These are phyloP conservation scores for Gryllus longicercus DNA, from an alignment of 2,888 invertebrate genomes.

Conservation along the genomic window DNA sequence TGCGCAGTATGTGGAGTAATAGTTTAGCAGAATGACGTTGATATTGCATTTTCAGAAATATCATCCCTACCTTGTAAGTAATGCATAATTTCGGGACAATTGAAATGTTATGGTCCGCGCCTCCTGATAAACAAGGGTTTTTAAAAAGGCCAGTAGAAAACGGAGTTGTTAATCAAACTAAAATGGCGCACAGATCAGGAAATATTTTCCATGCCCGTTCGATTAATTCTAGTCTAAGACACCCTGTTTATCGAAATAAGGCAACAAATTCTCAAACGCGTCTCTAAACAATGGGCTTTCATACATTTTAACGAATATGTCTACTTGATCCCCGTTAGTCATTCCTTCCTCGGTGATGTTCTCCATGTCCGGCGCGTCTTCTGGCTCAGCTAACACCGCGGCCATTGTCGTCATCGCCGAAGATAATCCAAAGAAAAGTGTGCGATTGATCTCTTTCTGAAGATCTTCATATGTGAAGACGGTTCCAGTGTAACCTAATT, in stretches of 20 bases:
- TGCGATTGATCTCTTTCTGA: background rate
- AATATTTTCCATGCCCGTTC: no score
- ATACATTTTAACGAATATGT: background rate
- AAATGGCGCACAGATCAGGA: no score
- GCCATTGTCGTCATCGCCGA: background rate
- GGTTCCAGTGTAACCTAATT: no score
- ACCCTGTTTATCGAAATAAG: background rate
- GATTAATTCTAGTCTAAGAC: background rate
- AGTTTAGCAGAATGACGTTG: no score
- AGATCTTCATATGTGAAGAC: background rate
- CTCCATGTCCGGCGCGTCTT: slow-evolving; percentile 8
- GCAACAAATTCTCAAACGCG: background rate
- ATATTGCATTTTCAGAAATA: no score
- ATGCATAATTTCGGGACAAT: no score
- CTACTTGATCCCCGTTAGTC: background rate
- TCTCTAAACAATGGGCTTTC: background rate
- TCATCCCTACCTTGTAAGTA: no score
- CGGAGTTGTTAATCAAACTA: no score
- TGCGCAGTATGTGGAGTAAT: no score
- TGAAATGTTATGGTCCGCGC: no score
- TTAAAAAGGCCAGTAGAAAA: no score
- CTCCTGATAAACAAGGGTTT: no score
- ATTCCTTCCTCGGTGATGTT: slow-evolving; percentile 19
- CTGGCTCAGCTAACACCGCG: background rate
- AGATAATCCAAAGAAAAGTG: background rate